Evolutionary conservation across 2,113 vertebrate species (phyloP), one percentile per base, ranked within the genome.

Genomic region (Pygoscelis antarcticus): DNA sequence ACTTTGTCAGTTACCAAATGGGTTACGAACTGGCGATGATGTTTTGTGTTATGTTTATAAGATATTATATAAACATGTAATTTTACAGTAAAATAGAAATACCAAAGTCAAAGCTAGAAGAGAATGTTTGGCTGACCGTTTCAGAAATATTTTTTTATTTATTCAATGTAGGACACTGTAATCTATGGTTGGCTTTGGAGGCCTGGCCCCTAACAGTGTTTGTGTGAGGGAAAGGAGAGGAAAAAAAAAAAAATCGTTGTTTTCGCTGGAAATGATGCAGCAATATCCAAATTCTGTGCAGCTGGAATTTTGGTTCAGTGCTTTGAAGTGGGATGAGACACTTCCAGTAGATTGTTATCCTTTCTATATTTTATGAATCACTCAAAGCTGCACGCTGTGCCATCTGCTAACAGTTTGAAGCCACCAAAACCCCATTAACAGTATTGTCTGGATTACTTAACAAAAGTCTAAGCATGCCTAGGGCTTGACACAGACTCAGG

Each of bases 261-360:
- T 85, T 91, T 57, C 74, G 15, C 34, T 92, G 66, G 57, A 90
- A 94, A 92, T 79, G 70, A 75, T 92, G 86, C 75, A 93, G 71
- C 44, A 40, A 22, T 32, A 66, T 75, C 70, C 20, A 42, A 75
- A 87, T 79, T 47, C 36, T 19, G 18, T 69, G 72, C 91, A 87
- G 58, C 84, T 97, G 83, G 79, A 83, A 49, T 75, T 82, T 49
- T 75, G 32, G 14, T 79, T 75, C 42, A 17, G 51, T 40, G 51
- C 86, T 92, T 85, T 95, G 91, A 96, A 92, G 88, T 71, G 75
- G 85, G 42, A 66, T 88, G 78, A 90, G 74, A 23, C 55, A 75
- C 42, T 40, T 94, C 71, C 74, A 85, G 85, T 32, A 75, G 78
- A 82, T 82, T 34, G 60, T 74, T 87, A 60, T 64, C 61, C 65